phyloP scores from a whole-genome alignment of 1,140 invertebrate species.

The Dreissena rostriformis region DNA sequence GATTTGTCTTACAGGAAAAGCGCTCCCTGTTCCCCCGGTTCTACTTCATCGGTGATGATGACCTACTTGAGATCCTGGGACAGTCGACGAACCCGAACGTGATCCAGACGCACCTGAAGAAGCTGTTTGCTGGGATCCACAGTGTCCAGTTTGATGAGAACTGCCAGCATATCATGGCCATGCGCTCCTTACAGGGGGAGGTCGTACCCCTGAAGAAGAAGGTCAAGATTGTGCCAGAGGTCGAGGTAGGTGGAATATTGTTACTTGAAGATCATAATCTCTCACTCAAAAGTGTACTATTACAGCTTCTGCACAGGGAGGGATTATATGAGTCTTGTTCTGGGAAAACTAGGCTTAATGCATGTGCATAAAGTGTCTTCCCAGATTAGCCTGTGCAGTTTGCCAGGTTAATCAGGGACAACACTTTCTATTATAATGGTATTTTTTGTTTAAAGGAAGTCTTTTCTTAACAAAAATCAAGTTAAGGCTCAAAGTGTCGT shows the following conservation, averaged over 20 bases:
- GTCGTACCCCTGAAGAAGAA: constrained; percentile 88
- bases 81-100: constrained; percentile 92
- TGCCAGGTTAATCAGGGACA: too few species aligned
- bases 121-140: constrained; percentile 95
- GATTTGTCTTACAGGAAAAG: constrained; percentile 88
- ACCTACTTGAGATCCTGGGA: constrained; percentile 95
- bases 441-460: too few species aligned
- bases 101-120: constrained; percentile 96
- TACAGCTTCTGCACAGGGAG: too few species aligned
- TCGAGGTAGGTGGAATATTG: constrained; percentile 86
- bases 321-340: too few species aligned
- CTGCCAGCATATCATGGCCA: constrained; percentile 86
- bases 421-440: too few species aligned
- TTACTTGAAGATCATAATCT: too few species aligned
- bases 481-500: too few species aligned
- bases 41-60: constrained; percentile 98
- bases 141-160: constrained; percentile 87
- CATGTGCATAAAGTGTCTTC: too few species aligned
- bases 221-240: constrained; percentile 89
- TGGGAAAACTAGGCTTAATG: too few species aligned
- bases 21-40: constrained; percentile 95
- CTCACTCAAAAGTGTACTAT: too few species aligned
- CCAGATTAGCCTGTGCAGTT: too few species aligned
- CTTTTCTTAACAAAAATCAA: too few species aligned
- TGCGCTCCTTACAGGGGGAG: constrained; percentile 93